Conservation (phyloP, 2,888 invertebrate species). For the Rhagonycha fulva region DNA sequence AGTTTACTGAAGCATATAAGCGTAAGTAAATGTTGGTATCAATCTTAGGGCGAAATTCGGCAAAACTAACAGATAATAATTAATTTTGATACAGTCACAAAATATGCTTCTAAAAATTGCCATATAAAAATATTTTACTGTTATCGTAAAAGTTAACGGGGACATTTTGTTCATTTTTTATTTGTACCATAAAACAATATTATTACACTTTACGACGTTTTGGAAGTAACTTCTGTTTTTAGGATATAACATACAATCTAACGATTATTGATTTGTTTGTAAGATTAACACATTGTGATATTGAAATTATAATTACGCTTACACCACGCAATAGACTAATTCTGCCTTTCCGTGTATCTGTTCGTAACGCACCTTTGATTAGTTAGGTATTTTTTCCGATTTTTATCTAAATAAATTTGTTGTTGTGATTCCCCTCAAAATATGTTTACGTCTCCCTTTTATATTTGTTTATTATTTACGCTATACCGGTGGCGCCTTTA, state of each 20-base stretch:
- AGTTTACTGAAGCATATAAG: not conserved
- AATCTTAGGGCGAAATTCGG: not conserved
- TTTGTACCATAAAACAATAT: not conserved
- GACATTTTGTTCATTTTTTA: not conserved
- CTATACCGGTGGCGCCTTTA: no score
- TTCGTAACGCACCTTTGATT: no score
- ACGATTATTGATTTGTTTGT: no score
- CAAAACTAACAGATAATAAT: not conserved
- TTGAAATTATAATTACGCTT: no score
- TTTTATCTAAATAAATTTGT: no score
- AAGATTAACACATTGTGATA: no score
- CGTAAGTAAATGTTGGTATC: not conserved
- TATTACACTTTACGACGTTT: not conserved
- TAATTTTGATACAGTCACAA: not conserved
- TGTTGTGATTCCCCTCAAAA: no score
- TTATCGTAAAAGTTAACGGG: not conserved
- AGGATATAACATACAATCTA: not conserved
- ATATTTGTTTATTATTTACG: no score
- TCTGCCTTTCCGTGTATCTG: no score
- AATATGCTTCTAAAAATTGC: not conserved
- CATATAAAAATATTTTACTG: not conserved
- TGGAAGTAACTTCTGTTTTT: not conserved
- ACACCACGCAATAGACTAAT: no score
- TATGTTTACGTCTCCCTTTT: no score
- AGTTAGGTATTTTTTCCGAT: no score